Evolutionary conservation across 1,140 invertebrate genomes (phyloP).

Genomic region (Euwallacea fornicatus): DNA sequence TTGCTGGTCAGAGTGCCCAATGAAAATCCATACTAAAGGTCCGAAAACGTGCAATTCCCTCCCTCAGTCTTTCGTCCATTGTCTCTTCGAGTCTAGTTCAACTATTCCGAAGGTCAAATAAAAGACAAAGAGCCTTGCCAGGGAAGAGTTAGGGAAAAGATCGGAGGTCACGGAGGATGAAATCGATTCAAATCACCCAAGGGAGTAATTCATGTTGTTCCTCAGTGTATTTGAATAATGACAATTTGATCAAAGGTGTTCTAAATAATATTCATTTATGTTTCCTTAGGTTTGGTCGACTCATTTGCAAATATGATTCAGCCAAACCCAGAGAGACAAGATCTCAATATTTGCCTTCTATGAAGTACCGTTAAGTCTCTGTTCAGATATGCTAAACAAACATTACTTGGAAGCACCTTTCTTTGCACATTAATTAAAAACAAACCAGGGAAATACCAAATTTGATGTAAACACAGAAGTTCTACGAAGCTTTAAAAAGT

Average conservation of each 20-base stretch:
- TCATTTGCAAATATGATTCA: not conserved
- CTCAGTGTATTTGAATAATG: too few species aligned
- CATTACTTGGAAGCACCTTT: not conserved
- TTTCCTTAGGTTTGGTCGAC: too few species aligned
- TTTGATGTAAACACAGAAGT: too few species aligned
- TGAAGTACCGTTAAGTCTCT: not conserved
- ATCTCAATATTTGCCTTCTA: not conserved
- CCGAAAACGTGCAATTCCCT: not conserved
- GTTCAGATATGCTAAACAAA: not conserved
- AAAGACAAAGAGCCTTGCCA: not conserved
- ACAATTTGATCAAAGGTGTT: too few species aligned
- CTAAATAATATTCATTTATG: too few species aligned
- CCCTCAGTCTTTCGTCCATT: not conserved
- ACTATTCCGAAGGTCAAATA: not conserved
- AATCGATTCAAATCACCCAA: too few species aligned
- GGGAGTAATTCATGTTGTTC: too few species aligned
- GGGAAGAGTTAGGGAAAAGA: too few species aligned
- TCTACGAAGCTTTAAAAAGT: too few species aligned
- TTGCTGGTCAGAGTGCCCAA: not conserved
- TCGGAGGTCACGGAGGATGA: too few species aligned
- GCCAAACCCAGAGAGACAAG: not conserved
- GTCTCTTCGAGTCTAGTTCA: not conserved
- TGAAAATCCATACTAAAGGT: not conserved
- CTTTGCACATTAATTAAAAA: constrained; percentile 3
- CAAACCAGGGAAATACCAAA: not conserved